Percentiles rank a stretch among this genome's conserved stretches.
phyloP scores from a whole-genome alignment of 2,888 invertebrate species.

The Pardosa pseudoannulata region DNA sequence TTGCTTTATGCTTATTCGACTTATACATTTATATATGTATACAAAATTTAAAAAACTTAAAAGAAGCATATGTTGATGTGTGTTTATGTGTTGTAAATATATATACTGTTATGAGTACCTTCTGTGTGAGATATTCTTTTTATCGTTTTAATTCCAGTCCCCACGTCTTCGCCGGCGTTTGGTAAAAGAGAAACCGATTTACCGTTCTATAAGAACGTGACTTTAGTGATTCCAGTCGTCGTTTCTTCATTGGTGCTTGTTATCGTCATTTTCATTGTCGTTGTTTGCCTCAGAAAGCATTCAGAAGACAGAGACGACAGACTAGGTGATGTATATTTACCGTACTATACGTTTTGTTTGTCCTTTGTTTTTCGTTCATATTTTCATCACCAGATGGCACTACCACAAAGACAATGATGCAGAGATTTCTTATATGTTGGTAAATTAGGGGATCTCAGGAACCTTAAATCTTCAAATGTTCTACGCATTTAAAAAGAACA shows the following conservation, averaged over 20 bases:
- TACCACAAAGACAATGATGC: background rate
- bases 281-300: conserved; percentile 50
- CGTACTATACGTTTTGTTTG: background rate
- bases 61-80: background rate
- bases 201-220: conserved; percentile 62
- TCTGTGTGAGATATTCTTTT: background rate
- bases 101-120: background rate
- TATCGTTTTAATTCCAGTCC: conserved; percentile 25
- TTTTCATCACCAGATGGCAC: background rate
- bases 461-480: no score
- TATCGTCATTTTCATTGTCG: conserved; percentile 57
- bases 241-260: conserved; percentile 55
- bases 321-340: conserved; percentile 37
- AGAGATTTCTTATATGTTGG: no score
- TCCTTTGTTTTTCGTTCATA: background rate
- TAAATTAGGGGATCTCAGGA: no score
- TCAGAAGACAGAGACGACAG: conserved; percentile 46
- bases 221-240: conserved; percentile 53
- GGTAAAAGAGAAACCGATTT: conserved; percentile 58
- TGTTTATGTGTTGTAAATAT: background rate
- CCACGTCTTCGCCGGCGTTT: conserved; percentile 48
- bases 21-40: background rate
- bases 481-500: no score
- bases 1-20: no score
- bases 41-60: no score